Percentiles rank a stretch among this genome's conserved stretches.
Evolutionary conservation across 2,888 invertebrate species (phyloP).

Genomic region (Chrysolina americana): DNA sequence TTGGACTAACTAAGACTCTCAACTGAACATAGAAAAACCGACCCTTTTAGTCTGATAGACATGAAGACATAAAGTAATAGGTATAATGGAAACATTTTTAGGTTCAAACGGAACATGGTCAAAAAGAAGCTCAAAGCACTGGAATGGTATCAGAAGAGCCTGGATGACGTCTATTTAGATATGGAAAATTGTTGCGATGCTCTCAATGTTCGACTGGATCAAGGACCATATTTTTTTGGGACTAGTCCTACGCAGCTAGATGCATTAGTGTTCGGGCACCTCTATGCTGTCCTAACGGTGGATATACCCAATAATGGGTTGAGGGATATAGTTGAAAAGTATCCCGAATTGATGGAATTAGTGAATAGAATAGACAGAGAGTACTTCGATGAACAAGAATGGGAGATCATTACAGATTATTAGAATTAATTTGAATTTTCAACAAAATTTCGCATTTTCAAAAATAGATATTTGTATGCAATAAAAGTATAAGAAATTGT

Average conservation of each 20-base stretch:
- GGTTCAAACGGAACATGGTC: slow-evolving; percentile 76
- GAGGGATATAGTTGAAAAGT: slow-evolving; percentile 82
- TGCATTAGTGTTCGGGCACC: slow-evolving; percentile 94
- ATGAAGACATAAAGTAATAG: no score
- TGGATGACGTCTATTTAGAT: slow-evolving; percentile 82
- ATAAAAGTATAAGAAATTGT: no score
- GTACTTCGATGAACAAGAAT: slow-evolving; percentile 74
- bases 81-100: background rate
- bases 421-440: no score
- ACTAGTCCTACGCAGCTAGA: slow-evolving; percentile 92
- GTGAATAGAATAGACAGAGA: slow-evolving; percentile 86
- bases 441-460: no score
- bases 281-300: slow-evolving; percentile 93
- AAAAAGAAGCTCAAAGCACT: slow-evolving; percentile 80
- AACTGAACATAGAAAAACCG: no score
- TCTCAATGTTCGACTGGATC: slow-evolving; percentile 85
- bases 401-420: background rate
- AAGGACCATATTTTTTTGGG: slow-evolving; percentile 85
- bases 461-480: no score
- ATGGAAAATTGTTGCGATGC: slow-evolving; percentile 89
- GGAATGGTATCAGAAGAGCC: slow-evolving; percentile 84
- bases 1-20: no score
- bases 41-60: no score
- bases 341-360: slow-evolving; percentile 81
- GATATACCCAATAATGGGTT: slow-evolving; percentile 85